Conservation (phyloP, 2,113 vertebrate species). For the Gavia stellata region DNA sequence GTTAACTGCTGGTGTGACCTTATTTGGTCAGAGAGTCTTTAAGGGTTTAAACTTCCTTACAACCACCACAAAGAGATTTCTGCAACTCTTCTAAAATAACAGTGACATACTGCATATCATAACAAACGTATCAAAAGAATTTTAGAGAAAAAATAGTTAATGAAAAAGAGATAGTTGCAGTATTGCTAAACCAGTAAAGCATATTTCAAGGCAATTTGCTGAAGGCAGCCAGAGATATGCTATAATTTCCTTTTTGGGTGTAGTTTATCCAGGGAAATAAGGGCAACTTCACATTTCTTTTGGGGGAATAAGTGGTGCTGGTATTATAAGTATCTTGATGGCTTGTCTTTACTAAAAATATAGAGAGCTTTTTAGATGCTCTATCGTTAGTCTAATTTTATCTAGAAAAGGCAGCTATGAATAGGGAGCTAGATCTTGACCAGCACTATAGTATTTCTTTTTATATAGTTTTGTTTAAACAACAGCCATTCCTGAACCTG, state of each 20-base stretch:
- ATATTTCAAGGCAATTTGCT: not conserved
- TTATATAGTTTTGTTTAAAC: not conserved
- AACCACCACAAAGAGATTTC: not conserved
- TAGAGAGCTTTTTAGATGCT: not conserved
- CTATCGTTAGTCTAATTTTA: not conserved
- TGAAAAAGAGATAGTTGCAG: not conserved
- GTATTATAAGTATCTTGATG: not conserved
- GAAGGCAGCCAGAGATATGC: not conserved
- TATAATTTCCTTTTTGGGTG: not conserved
- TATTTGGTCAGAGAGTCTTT: not conserved
- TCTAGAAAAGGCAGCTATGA: not conserved
- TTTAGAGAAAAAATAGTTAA: not conserved
- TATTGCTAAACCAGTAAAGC: not conserved
- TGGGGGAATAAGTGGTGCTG: not conserved
- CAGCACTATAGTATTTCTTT: not conserved
- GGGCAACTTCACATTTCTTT: not conserved
- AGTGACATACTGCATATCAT: not conserved
- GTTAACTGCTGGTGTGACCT: not conserved
- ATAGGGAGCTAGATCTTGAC: not conserved
- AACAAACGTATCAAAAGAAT: not conserved
- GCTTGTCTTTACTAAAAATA: not conserved
- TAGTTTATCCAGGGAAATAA: not conserved
- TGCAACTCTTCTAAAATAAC: not conserved
- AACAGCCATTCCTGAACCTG: not conserved
- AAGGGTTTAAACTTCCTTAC: not conserved